These are phyloP conservation scores for Pseudorhiza aurosa DNA, from an alignment of 30 jellyfish, hydroid and myxozoan genomes.

Conservation along the genomic window DNA sequence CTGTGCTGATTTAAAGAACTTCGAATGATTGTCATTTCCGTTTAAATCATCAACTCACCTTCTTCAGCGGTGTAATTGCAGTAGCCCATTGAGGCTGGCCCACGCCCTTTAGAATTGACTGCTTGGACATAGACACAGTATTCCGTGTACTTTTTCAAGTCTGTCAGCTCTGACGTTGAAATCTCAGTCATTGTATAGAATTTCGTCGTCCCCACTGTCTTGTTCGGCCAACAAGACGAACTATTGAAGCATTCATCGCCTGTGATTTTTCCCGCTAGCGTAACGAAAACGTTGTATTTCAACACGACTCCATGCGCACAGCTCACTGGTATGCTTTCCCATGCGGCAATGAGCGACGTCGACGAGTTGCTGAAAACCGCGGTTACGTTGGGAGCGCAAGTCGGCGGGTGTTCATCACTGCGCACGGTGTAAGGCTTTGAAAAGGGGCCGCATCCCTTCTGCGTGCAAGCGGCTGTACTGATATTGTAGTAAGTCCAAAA, in stretches of 20 bases:
- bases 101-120: conserved; percentile 55
- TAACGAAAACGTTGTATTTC: conserved; percentile 19
- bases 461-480: conserved; percentile 50
- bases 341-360: conserved; percentile 9
- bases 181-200: background rate
- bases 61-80: conserved; percentile 67
- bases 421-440: background rate
- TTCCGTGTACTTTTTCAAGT: conserved; percentile 43
- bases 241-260: conserved; percentile 32
- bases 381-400: conserved; percentile 42
- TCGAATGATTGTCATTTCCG: no score
- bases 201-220: background rate
- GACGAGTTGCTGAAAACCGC: conserved; percentile 22
- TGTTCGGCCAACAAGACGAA: conserved; percentile 24
- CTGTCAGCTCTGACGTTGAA: background rate
- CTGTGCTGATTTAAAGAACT: no score
- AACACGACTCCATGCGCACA: conserved; percentile 56
- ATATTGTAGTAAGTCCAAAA: conserved; percentile 58
- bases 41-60: conserved; percentile 42
- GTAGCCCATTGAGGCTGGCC: conserved; percentile 34
- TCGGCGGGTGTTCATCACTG: conserved; percentile 63
- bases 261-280: background rate
- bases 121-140: conserved; percentile 57
- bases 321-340: conserved; percentile 25
- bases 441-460: conserved; percentile 68